Percentiles rank a stretch among this genome's conserved stretches.
These are phyloP conservation scores for Epinotia ramella DNA, from an alignment of 2,888 invertebrate genomes.

Conservation along the genomic window DNA sequence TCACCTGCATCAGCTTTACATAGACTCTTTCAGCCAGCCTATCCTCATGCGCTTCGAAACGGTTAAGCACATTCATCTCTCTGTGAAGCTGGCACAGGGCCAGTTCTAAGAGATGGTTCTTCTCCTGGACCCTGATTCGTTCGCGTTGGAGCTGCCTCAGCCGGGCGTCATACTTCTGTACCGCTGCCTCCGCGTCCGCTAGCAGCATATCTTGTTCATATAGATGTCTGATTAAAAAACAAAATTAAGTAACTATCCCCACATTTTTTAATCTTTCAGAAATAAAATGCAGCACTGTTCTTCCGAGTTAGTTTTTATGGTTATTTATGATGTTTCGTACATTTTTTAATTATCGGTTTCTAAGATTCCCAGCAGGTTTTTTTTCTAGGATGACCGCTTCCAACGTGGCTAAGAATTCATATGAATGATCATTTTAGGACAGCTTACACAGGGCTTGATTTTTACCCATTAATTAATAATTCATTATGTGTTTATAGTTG, in stretches of 20 bases:
- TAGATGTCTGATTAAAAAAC: constrained; percentile 69
- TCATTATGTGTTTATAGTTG: too few relatives aligned
- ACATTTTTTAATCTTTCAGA: too few relatives aligned
- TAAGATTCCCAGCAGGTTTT: not conserved
- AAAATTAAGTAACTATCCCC: not conserved
- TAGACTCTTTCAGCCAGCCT: constrained; percentile 86
- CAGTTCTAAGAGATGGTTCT: constrained; percentile 84
- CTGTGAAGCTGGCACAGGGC: constrained; percentile 89
- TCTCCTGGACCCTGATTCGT: constrained; percentile 85
- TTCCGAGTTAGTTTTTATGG: too few relatives aligned
- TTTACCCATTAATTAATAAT: too few relatives aligned
- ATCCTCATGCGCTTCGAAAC: constrained; percentile 90
- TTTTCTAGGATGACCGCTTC: too few relatives aligned
- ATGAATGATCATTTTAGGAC: too few relatives aligned
- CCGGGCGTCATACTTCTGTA: constrained; percentile 88
- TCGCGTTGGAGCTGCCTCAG: constrained; percentile 84
- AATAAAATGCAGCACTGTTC: too few relatives aligned
- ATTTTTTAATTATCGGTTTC: not conserved
- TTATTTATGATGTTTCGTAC: too few relatives aligned
- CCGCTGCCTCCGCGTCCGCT: constrained; percentile 82
- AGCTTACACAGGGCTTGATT: too few relatives aligned
- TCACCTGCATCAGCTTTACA: constrained; percentile 79
- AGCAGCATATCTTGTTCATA: constrained; percentile 89
- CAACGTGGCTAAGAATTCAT: too few relatives aligned
- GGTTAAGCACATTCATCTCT: constrained; percentile 90